Percentiles rank a stretch among this genome's conserved stretches.
Evolutionary conservation across 2,113 vertebrate species (phyloP).

Genomic region (Prionailurus viverrinus): DNA sequence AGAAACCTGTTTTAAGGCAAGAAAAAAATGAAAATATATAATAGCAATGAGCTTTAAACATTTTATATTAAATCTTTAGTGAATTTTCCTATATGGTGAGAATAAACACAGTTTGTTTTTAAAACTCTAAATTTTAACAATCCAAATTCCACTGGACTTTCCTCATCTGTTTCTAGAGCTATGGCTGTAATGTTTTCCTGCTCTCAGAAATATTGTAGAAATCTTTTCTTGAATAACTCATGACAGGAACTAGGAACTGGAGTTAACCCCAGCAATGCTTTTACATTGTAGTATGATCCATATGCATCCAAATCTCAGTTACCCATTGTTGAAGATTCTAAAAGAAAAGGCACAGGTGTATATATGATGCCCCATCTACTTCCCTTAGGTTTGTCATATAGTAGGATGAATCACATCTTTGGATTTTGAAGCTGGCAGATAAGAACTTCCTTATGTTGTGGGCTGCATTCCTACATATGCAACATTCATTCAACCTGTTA

Average conservation of each 20-base stretch:
- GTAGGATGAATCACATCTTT: neutral
- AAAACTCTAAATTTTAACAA: conserved; percentile 15
- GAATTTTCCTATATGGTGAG: neutral
- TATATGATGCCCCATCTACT: neutral
- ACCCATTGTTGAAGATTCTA: neutral
- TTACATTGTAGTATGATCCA: neutral
- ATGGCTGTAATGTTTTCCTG: neutral
- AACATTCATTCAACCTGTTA: conserved; percentile 28
- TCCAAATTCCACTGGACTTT: neutral
- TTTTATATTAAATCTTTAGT: neutral
- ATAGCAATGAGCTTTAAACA: neutral
- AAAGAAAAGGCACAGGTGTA: neutral
- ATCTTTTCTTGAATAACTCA: conserved; percentile 62
- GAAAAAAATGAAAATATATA: conserved; percentile 4
- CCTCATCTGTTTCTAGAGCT: conserved; percentile 3
- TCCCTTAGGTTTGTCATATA: neutral
- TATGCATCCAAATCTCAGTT: neutral
- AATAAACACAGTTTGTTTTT: neutral
- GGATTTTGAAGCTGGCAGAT: neutral
- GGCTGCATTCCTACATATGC: neutral
- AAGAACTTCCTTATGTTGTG: neutral
- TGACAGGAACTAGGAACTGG: conserved; percentile 59
- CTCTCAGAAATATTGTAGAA: conserved; percentile 14
- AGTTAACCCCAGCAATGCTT: neutral
- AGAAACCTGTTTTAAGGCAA: neutral